Percentiles rank a stretch among this genome's conserved stretches.
Evolutionary conservation across 2,113 vertebrate species (phyloP).

Genomic region (Tychaedon coryphoeus): DNA sequence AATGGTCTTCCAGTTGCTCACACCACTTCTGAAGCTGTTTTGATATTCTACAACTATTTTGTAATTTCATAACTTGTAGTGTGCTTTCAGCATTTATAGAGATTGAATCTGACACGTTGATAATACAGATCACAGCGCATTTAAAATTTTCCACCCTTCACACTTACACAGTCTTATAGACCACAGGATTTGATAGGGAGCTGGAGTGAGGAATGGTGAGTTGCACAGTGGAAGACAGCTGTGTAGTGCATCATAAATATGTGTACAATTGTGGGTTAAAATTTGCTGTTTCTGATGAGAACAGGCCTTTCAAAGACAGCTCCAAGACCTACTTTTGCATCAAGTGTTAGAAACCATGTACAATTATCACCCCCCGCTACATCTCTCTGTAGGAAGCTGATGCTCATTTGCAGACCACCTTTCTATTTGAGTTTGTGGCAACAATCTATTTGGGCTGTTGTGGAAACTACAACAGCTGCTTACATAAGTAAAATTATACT

Average conservation of each 20-base stretch:
- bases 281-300: neutral
- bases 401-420: neutral
- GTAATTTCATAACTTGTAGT: neutral
- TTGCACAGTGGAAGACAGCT: neutral
- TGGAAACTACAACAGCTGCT: conserved; percentile 3
- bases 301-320: neutral
- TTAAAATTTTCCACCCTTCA: neutral
- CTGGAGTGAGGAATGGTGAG: neutral
- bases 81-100: neutral
- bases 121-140: neutral
- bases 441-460: neutral
- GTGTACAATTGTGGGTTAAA: neutral
- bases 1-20: neutral
- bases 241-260: neutral
- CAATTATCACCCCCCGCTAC: neutral
- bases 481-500: neutral
- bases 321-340: neutral
- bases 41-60: neutral
- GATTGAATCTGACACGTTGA: neutral
- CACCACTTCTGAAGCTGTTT: neutral
- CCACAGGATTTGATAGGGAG: neutral
- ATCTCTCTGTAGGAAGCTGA: neutral
- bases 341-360: neutral
- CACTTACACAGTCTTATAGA: neutral
- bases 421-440: neutral